Conservation (phyloP, 2,113 vertebrate species). For the Larimichthys crocea region DNA sequence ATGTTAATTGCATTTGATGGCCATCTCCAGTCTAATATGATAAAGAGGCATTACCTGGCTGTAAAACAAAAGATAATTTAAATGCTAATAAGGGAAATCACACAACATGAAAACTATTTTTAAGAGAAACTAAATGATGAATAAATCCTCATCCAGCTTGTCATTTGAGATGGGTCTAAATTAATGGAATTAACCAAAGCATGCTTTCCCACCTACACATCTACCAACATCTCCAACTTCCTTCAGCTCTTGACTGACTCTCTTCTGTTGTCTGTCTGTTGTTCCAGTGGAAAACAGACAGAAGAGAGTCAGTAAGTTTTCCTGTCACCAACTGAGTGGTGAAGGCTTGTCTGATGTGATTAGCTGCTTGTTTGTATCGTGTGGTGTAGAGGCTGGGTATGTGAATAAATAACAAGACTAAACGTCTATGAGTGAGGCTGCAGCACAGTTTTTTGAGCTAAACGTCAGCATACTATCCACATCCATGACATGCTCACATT, state of each 20-base stretch:
- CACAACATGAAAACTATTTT: conserved; percentile 82
- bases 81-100: conserved; percentile 86
- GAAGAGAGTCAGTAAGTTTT: conserved; percentile 26
- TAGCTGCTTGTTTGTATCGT: conserved; percentile 62
- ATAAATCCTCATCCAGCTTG: conserved; percentile 81
- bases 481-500: background rate
- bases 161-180: conserved; percentile 78
- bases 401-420: conserved; percentile 19
- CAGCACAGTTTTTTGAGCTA: background rate
- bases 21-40: conserved; percentile 85
- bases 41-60: conserved; percentile 81
- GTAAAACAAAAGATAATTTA: conserved; percentile 84
- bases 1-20: conserved; percentile 88
- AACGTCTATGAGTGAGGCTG: background rate
- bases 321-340: background rate
- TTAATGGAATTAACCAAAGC: conserved; percentile 80
- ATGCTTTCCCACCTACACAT: conserved; percentile 31
- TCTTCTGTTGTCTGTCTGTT: background rate
- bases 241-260: conserved; percentile 2
- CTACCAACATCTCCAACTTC: conserved; percentile 37
- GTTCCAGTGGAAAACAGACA: conserved; percentile 14
- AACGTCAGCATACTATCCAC: background rate
- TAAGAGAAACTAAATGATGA: conserved; percentile 79
- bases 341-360: conserved; percentile 73
- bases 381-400: conserved; percentile 61